phyloP scores from a whole-genome alignment of 2,797 vertebrate genomes.

The Cossypha niveicapilla region DNA sequence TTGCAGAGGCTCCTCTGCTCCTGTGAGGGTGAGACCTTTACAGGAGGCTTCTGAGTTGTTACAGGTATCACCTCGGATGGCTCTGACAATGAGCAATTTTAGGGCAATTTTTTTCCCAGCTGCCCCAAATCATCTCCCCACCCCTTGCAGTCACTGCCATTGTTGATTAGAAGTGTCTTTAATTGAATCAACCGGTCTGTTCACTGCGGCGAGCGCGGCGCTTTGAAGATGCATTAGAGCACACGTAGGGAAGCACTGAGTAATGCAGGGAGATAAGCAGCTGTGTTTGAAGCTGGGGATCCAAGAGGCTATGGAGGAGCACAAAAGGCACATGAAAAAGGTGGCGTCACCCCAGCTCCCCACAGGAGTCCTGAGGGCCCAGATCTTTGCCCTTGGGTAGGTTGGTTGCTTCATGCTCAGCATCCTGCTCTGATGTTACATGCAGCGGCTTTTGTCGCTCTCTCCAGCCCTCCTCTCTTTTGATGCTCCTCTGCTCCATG shows the following conservation, averaged over 20 bases:
- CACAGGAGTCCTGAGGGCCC: background rate
- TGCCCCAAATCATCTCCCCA: background rate
- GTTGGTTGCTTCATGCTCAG: background rate
- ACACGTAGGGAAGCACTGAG: slow-evolving; percentile 22
- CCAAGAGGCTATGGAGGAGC: slow-evolving; percentile 3
- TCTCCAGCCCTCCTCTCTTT: background rate
- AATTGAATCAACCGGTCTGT: slow-evolving; percentile 50
- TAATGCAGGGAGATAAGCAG: slow-evolving; percentile 54
- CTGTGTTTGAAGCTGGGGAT: slow-evolving; percentile 57
- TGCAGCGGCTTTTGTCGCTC: background rate
- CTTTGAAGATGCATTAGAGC: slow-evolving; percentile 50
- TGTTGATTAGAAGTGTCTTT: background rate
- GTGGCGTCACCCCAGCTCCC: background rate
- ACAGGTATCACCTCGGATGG: background rate
- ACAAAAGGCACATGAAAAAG: background rate
- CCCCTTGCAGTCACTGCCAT: background rate
- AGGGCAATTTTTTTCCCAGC: background rate
- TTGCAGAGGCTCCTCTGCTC: slow-evolving; percentile 14
- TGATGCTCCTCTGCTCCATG: background rate
- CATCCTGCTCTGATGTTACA: background rate
- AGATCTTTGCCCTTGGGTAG: background rate
- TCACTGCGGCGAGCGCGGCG: background rate
- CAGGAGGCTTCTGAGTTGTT: background rate
- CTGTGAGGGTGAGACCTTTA: slow-evolving; percentile 7
- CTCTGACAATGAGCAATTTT: background rate